phyloP scores from a whole-genome alignment of 2,797 vertebrate genomes.

The Argya squamiceps region DNA sequence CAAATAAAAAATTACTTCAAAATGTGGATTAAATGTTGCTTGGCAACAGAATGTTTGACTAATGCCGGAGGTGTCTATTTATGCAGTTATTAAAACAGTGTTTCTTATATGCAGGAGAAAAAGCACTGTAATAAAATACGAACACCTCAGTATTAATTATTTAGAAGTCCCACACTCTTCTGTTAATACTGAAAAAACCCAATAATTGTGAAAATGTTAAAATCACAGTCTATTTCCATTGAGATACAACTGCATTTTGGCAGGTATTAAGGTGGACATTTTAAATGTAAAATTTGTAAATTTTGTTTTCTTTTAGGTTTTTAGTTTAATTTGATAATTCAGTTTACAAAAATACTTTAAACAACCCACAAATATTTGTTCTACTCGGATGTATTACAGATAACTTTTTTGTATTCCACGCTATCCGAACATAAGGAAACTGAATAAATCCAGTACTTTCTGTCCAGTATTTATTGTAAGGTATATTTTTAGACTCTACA shows the following conservation, averaged over 20 bases:
- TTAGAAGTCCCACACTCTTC: background rate
- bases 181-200: background rate
- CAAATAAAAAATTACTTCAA: constrained; percentile 11
- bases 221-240: background rate
- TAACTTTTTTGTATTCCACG: background rate
- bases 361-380: background rate
- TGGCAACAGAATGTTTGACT: constrained; percentile 24
- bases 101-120: background rate
- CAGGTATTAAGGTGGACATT: background rate
- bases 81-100: background rate
- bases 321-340: background rate
- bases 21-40: constrained; percentile 21
- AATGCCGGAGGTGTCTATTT: background rate
- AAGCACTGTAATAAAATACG: background rate
- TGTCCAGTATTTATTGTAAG: background rate
- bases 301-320: background rate
- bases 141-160: background rate
- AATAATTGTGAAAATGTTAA: background rate
- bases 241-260: background rate
- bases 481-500: background rate
- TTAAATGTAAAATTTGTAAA: no score
- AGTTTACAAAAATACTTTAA: background rate
- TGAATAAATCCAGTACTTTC: background rate
- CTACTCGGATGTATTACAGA: background rate
- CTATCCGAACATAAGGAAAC: background rate